These are phyloP conservation scores for Orycteropus afer DNA, from an alignment of 2,113 vertebrate genomes.

Conservation along the genomic window DNA sequence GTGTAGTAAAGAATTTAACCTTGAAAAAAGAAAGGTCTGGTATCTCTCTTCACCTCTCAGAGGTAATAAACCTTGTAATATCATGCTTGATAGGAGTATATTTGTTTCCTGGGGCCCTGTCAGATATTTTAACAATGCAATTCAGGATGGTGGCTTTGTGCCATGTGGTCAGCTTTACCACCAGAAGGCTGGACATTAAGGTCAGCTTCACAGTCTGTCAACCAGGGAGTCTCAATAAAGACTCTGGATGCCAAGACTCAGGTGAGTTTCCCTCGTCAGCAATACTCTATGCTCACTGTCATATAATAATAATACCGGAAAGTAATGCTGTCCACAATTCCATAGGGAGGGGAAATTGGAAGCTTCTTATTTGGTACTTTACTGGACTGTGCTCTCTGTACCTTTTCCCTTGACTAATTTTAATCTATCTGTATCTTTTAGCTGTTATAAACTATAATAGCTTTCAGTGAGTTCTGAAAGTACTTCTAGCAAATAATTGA, in stretches of 20 bases:
- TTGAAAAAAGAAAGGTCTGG: neutral
- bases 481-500: neutral
- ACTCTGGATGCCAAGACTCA: neutral
- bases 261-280: neutral
- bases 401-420: neutral
- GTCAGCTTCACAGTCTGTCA: too few relatives aligned
- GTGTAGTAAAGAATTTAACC: neutral
- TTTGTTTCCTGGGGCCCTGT: neutral
- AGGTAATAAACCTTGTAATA: neutral
- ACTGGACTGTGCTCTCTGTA: neutral
- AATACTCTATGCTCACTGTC: neutral
- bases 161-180: neutral
- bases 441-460: neutral
- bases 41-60: neutral
- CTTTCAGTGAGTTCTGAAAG: neutral
- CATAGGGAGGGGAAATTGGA: neutral
- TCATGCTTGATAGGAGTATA: neutral
- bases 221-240: neutral
- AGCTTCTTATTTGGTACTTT: neutral
- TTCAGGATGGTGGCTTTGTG: neutral
- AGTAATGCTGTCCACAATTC: neutral
- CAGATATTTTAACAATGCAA: neutral
- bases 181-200: neutral
- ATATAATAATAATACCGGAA: neutral
- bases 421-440: neutral